phyloP scores from a whole-genome alignment of 1,140 invertebrate species.

The Drosophila arawakana region DNA sequence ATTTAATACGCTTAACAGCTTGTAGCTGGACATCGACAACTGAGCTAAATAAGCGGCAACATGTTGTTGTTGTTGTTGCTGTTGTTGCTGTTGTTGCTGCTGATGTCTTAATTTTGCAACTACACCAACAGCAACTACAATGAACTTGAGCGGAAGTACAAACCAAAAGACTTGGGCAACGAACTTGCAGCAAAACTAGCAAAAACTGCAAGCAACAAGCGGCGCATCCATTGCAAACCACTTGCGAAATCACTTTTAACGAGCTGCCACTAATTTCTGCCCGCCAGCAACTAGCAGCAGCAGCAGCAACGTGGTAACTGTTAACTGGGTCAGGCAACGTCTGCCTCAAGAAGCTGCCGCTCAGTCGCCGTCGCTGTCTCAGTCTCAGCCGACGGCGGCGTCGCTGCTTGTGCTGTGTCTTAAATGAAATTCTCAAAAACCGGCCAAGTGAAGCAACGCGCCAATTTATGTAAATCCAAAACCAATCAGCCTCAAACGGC shows the following conservation, averaged over 20 bases:
- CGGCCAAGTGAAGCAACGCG: slow-evolving; percentile 63
- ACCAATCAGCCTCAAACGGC: slow-evolving; percentile 72
- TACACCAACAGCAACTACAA: slow-evolving; percentile 25
- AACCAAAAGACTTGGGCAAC: slow-evolving; percentile 80
- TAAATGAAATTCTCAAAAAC: slow-evolving; percentile 57
- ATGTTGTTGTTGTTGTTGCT: no score
- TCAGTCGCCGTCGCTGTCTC: not conserved
- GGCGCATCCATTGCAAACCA: slow-evolving; percentile 52
- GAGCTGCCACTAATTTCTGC: slow-evolving; percentile 45
- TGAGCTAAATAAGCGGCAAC: slow-evolving; percentile 27
- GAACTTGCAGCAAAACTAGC: slow-evolving; percentile 53
- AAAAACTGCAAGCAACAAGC: slow-evolving; percentile 14
- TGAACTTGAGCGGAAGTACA: slow-evolving; percentile 68
- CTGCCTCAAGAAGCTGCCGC: slow-evolving; percentile 44
- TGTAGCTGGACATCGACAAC: slow-evolving; percentile 63
- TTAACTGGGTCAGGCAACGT: slow-evolving; percentile 66
- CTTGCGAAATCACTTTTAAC: slow-evolving; percentile 54
- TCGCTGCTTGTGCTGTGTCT: slow-evolving; percentile 7
- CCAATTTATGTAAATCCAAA: slow-evolving; percentile 81
- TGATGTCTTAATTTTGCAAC: slow-evolving; percentile 68
- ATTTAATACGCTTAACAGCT: slow-evolving; percentile 81
- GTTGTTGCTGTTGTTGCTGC: slow-evolving; percentile 10
- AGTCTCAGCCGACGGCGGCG: not conserved
- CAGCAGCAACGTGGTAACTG: slow-evolving; percentile 20
- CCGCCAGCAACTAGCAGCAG: slow-evolving; percentile 22